Percentiles rank a stretch among this genome's conserved stretches.
These are phyloP conservation scores for Cyrtorhinus lividipennis DNA, from an alignment of 1,140 invertebrate species.

Conservation along the genomic window DNA sequence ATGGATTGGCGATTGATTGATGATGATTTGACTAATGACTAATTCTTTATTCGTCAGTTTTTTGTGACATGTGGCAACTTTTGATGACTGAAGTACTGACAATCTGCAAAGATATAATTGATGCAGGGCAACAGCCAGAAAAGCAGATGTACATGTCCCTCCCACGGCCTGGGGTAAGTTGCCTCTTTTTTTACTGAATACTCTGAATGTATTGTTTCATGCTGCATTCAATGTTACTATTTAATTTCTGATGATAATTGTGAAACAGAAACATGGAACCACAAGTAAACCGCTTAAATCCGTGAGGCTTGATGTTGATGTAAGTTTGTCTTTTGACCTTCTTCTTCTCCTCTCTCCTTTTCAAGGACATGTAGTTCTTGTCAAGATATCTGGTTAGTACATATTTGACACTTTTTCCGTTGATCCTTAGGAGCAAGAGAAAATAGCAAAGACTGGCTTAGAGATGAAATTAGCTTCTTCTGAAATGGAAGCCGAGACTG, in stretches of 20 bases:
- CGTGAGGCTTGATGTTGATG: slow-evolving; percentile 72
- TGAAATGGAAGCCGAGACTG: slow-evolving; percentile 93
- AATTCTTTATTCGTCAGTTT: slow-evolving; percentile 42
- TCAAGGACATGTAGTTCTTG: too few relatives aligned
- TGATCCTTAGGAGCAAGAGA: slow-evolving; percentile 68
- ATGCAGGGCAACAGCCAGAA: slow-evolving; percentile 65
- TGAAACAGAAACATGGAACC: slow-evolving; percentile 92
- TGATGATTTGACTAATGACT: background rate
- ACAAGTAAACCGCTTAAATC: slow-evolving; percentile 89
- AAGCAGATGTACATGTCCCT: slow-evolving; percentile 89
- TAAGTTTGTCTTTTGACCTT: slow-evolving; percentile 29
- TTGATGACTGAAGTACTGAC: slow-evolving; percentile 73
- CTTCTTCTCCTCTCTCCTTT: too few relatives aligned
- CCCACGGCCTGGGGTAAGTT: slow-evolving; percentile 78
- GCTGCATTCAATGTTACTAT: background rate
- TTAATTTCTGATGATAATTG: background rate
- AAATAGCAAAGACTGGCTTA: slow-evolving; percentile 89
- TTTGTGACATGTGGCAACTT: slow-evolving; percentile 94
- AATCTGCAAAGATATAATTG: slow-evolving; percentile 78
- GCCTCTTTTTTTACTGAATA: background rate
- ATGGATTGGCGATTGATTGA: background rate
- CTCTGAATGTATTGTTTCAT: background rate
- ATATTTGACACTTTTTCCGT: slow-evolving; percentile 15
- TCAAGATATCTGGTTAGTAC: too few relatives aligned
- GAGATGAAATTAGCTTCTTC: slow-evolving; percentile 95